These are phyloP conservation scores for Microctenopoma steveboyesi DNA, from an alignment of 2,797 vertebrate species.

Conservation along the genomic window DNA sequence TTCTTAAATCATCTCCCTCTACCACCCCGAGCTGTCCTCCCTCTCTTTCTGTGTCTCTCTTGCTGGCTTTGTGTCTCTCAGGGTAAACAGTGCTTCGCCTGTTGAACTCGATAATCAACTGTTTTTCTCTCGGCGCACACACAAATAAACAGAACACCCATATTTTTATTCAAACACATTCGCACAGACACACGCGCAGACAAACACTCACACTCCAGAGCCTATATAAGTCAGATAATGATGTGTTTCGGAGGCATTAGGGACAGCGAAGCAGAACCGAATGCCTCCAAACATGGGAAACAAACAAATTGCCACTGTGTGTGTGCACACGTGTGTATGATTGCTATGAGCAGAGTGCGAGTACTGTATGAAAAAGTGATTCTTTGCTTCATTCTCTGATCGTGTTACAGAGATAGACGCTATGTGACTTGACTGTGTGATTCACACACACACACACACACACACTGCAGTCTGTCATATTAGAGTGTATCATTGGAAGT, in stretches of 20 bases:
- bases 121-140: constrained; percentile 52
- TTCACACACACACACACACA: constrained; percentile 34
- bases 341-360: constrained; percentile 44
- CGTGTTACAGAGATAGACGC: constrained; percentile 61
- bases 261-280: constrained; percentile 76
- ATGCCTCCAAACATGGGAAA: constrained; percentile 78
- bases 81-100: constrained; percentile 80
- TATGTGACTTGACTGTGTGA: constrained; percentile 58
- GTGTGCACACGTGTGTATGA: constrained; percentile 16
- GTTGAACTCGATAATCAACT: constrained; percentile 80
- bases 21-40: constrained; percentile 54
- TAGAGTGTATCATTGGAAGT: constrained; percentile 61
- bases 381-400: constrained; percentile 70
- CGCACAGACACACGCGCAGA: background rate
- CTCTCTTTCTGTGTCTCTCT: constrained; percentile 48
- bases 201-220: constrained; percentile 55
- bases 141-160: constrained; percentile 8
- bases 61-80: constrained; percentile 68
- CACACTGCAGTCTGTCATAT: constrained; percentile 46
- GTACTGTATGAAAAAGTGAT: constrained; percentile 69
- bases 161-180: constrained; percentile 27
- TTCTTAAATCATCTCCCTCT: constrained; percentile 72
- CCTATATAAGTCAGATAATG: constrained; percentile 80
- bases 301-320: constrained; percentile 74
- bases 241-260: constrained; percentile 80